Percentiles rank a stretch among this genome's conserved stretches.
Conservation (phyloP, 1,140 invertebrate species). For the Aphis gossypii region DNA sequence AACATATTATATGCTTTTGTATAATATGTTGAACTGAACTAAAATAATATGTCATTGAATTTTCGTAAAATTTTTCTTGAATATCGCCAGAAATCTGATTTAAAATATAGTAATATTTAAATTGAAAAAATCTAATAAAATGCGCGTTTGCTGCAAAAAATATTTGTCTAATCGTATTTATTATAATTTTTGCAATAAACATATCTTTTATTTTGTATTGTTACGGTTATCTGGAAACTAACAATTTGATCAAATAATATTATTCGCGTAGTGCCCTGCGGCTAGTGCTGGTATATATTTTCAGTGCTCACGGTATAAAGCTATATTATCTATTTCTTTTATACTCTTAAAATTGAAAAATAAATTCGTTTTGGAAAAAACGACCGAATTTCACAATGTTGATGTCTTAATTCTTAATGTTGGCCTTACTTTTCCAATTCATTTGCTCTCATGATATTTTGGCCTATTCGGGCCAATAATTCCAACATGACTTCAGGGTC, state of each 20-base stretch:
- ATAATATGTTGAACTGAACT: background rate
- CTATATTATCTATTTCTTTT: background rate
- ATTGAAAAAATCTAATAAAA: background rate
- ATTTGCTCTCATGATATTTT: constrained; percentile 68
- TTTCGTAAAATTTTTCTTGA: background rate
- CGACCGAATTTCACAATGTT: background rate
- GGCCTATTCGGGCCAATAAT: constrained; percentile 69
- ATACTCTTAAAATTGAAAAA: background rate
- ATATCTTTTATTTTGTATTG: background rate
- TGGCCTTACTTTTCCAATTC: constrained; percentile 69
- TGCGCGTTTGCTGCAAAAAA: background rate
- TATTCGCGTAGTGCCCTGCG: background rate
- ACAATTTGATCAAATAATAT: constrained; percentile 15
- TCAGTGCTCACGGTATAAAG: background rate
- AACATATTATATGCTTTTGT: background rate
- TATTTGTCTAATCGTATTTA: background rate
- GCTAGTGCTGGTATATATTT: background rate
- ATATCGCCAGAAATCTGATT: background rate
- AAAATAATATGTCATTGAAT: constrained; percentile 3
- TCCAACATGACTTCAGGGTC: constrained; percentile 69
- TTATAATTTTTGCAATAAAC: background rate
- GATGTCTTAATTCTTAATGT: background rate
- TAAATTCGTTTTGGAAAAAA: constrained; percentile 1
- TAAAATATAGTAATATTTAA: constrained; percentile 12
- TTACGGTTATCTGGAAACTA: background rate